Base-by-base conservation (phyloP, 1,140 invertebrate species). In the Lepidurus apus region DNA sequence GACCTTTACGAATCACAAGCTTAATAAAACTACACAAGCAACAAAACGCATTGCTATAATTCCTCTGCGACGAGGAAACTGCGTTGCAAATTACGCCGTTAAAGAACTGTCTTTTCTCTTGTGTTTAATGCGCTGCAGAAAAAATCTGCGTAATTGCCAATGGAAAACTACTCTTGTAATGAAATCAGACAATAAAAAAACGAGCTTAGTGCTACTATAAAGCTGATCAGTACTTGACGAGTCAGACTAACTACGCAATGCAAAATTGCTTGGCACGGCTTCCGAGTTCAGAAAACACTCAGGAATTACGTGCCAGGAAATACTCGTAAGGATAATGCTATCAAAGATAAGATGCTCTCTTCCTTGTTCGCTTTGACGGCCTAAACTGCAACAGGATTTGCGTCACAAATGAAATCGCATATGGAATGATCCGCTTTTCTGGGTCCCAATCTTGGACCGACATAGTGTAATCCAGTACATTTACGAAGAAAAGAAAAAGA, bases 1-100 rank as follows among this genome's bases (percentile, higher is more conserved):
- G 89, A 89, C 74, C 21, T 47, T 26, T 77, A 77, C 17, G 34
- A 44, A 6, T 65, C 53, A 4, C 53, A 9, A 17, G 0, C 17
- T 17, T 65, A 21, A 65, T n/a, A 11, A 65, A 65, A 17, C 3
- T 7, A n/a, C 53, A 65, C 8, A 7, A n/a, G 7, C 13, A 21
- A 7, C 5, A 6, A n/a, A 13, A 21, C n/a, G 1, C 13, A 5
- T 7, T n/a, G 17, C 53, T n/a, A 17, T 21, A 13, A 17, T 65
- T 65, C 53, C 2, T 34, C 34, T 3, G 34, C 34, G 34, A 34
- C 34, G 34, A 4, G 34, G 34, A 34, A 34, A 34, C 34, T 34
- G 53, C 53, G 9, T 5, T 21, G 13, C 17, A 13, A 7, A 65
- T 65, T 7, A n/a, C 21, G 53, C 53, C 21, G 13, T 6, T 17